These are phyloP conservation scores for Pygoscelis adeliae DNA, from an alignment of 2,113 vertebrate genomes.

Conservation along the genomic window DNA sequence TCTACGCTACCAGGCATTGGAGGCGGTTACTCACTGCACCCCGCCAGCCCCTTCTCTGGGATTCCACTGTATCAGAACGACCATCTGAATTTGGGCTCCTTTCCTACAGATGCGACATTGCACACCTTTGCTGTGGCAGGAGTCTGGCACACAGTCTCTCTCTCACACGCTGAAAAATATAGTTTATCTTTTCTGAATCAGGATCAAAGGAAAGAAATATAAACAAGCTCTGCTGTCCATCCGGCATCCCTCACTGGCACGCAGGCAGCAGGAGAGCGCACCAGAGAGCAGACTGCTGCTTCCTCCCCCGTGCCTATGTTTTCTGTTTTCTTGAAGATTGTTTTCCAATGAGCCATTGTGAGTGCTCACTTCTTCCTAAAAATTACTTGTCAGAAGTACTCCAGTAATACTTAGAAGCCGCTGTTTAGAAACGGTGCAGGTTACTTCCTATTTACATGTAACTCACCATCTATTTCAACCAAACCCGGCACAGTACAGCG, in stretches of 20 bases:
- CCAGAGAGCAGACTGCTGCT: neutral
- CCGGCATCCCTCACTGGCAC: neutral
- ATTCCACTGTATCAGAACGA: neutral
- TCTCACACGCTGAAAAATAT: fast-evolving
- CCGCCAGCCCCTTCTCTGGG: neutral
- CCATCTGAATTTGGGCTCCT: neutral
- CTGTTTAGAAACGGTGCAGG: neutral
- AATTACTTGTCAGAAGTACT: neutral
- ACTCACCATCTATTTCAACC: neutral
- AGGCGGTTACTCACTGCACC: neutral
- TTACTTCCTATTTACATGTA: neutral
- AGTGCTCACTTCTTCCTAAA: neutral
- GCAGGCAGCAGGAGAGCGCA: fast-evolving
- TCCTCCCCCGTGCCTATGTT: neutral
- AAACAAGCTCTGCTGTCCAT: neutral
- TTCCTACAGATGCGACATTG: neutral
- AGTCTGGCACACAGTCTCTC: neutral
- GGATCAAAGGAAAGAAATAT: neutral
- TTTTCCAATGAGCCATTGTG: fast-evolving
- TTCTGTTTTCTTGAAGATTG: neutral
- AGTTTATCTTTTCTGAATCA: neutral
- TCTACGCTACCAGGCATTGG: neutral
- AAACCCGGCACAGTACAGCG: neutral
- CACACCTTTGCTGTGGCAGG: neutral
- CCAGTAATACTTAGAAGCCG: neutral